Base-by-base conservation (phyloP, 2,113 vertebrate species). In the Zingel zingel region DNA sequence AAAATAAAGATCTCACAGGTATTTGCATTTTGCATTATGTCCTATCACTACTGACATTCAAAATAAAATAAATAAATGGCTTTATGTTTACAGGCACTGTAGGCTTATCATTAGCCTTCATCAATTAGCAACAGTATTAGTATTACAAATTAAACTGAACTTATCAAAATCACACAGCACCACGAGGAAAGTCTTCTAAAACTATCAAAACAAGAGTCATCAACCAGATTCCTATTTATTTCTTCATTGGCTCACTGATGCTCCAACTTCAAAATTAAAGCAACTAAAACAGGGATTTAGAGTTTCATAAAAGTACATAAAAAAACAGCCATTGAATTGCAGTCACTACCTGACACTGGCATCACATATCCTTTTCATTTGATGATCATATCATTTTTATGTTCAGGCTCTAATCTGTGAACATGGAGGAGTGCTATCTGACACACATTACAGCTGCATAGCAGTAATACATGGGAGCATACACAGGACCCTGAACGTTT, bases 401-500 rank as follows among this genome's bases (percentile, higher is more conserved):
- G 74, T 69, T 6, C 78, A 78, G 87, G 88, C 86, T 88, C 90
- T 92, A 91, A 90, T 93, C 90, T 91, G 86, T 84, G 86, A 92
- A 92, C 86, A 92, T 66, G 77, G 45, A 67, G 63, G n/a, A 79
- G 72, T 71, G 83, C 87, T 85, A 89, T 86, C 82, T 83, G 83
- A 91, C 86, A 79, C 77, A 85, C 69, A 86, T 87, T 93, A 88
- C 93, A 93, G 86, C 88, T 85, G 88, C 91, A 84, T 77, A 88
- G 87, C 84, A 84, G 82, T 77, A 85, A 83, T 81, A 83, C 83
- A 74, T 70, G 81, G 86, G 83, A 86, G 79, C 83, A 77, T 85
- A 87, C 82, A 79, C 47, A 19, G 69, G 82, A 89, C 79, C 73
- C 89, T 90, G 86, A 84, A 61, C 82, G 86, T 89, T 95, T 88